These are phyloP conservation scores for Cataglyphis rosenhaueri DNA, from an alignment of 2,888 invertebrate species.

Conservation along the genomic window DNA sequence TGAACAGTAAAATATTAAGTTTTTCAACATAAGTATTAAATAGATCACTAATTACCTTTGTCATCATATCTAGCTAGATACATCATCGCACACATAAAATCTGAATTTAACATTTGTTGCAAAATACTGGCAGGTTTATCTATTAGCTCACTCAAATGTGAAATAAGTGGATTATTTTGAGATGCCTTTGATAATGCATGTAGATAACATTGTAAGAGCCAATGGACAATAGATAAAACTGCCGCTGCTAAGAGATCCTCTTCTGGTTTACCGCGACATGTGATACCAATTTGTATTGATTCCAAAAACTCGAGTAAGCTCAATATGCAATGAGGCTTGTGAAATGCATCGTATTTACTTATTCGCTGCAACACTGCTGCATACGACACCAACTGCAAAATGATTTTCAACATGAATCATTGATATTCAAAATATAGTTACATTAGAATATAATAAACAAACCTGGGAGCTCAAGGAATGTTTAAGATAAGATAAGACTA, in stretches of 20 bases:
- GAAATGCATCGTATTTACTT: slow-evolving; percentile 94
- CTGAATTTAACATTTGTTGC: slow-evolving; percentile 89
- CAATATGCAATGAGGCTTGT: slow-evolving; percentile 95
- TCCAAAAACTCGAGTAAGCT: slow-evolving; percentile 95
- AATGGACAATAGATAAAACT: slow-evolving; percentile 92
- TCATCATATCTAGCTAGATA: slow-evolving; percentile 94
- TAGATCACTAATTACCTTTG: slow-evolving; percentile 86
- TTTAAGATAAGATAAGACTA: slow-evolving; percentile 96
- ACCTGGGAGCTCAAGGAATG: slow-evolving; percentile 96
- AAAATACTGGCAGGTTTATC: slow-evolving; percentile 90
- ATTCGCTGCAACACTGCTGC: slow-evolving; percentile 95
- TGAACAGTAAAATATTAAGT: background rate
- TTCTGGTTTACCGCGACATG: slow-evolving; percentile 93
- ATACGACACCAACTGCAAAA: slow-evolving; percentile 91
- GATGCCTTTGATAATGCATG: slow-evolving; percentile 85
- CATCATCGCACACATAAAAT: slow-evolving; percentile 93
- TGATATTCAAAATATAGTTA: background rate
- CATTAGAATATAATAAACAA: background rate
- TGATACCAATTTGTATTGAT: slow-evolving; percentile 88
- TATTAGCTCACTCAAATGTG: slow-evolving; percentile 88
- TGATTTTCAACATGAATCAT: slow-evolving; percentile 14
- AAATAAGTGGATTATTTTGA: slow-evolving; percentile 78
- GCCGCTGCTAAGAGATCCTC: slow-evolving; percentile 94
- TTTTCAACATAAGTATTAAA: background rate
- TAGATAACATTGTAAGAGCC: slow-evolving; percentile 92